Percentiles rank a stretch among this genome's conserved stretches.
Conservation (phyloP, 2,888 invertebrate species). For the Papilio gigon region DNA sequence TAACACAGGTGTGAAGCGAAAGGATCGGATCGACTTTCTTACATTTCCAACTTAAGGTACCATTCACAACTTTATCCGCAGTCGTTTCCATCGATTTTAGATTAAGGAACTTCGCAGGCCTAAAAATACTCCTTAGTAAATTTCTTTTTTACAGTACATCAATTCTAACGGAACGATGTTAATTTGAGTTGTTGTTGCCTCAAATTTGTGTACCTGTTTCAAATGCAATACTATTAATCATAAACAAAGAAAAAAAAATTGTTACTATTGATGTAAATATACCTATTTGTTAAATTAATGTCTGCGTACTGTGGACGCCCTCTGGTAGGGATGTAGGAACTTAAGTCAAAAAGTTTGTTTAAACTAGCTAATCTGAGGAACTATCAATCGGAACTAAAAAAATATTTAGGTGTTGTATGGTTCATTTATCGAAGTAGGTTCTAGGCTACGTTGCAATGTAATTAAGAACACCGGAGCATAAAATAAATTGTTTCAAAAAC, state of each 20-base stretch:
- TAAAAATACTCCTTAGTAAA: constrained; percentile 78
- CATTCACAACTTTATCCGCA: constrained; percentile 76
- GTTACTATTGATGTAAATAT: background rate
- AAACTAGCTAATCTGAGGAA: too few species aligned
- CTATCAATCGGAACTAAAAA: background rate
- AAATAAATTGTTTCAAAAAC: too few species aligned
- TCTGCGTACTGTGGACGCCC: too few species aligned
- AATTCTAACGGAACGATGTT: constrained; percentile 23
- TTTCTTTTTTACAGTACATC: constrained; percentile 50
- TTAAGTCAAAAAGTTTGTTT: too few species aligned
- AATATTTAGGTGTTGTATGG: too few species aligned
- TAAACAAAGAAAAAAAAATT: background rate
- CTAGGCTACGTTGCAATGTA: too few species aligned
- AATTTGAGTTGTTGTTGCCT: constrained; percentile 32
- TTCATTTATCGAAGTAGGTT: too few species aligned
- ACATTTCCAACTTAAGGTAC: constrained; percentile 74
- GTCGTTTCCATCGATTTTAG: constrained; percentile 80
- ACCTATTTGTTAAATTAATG: background rate
- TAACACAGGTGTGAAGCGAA: constrained; percentile 75
- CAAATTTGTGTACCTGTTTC: constrained; percentile 13
- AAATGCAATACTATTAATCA: constrained; percentile 15
- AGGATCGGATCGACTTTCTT: constrained; percentile 73
- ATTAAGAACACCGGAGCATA: too few species aligned
- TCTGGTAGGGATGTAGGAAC: too few species aligned
- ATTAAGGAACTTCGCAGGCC: constrained; percentile 78